Base-by-base conservation (phyloP, 2,113 vertebrate species). In the Psittacus erithacus region DNA sequence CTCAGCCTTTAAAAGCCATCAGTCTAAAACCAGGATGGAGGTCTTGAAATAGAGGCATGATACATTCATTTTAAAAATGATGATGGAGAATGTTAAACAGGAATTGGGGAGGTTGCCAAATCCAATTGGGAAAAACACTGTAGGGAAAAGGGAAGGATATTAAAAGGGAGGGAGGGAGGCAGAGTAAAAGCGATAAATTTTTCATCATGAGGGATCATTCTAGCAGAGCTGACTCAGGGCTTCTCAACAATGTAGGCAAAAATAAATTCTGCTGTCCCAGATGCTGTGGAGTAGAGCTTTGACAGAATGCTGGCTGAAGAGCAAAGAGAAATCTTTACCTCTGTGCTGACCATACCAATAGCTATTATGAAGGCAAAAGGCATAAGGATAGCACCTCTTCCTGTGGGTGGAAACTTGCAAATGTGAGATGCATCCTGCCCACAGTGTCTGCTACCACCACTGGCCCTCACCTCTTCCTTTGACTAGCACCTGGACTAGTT, bases 191-290 rank as follows among this genome's bases (percentile, higher is more conserved):
- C 62, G 11, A 9, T 93, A 79, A 35, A 93, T 95, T 92, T 96
- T 95, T 93, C 83, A 95, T 92, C 77, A 76, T 79, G 89, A 96
- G 44, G 57, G 47, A 95, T 95, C 62, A n/a, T 84, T 93, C 77
- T 68, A 89, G 47, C 65, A 79, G 69, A 93, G 86, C 92, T 97
- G 95, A 96, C 86, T 96, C 81, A 92, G 93, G 73, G 33, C 35
- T 96, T 95, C 89, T 96, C 62, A 64, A 29, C 35, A 91, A 44
- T 28, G 27, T 47, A 91, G 93, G 57, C 69, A 92, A 91, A 96
- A 91, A 89, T 93, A 92, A 95, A 95, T 96, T 63, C 75, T 86
- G 27, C 57, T 86, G 24, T 91, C 81, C 35, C 81, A 89, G 83
- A 67, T 93, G 74, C 89, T 76, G 65, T 75, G 44, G 57, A 57